Percentiles rank a stretch among this genome's conserved stretches.
Conservation (phyloP, 2,113 vertebrate genomes). For the Macroglossus sobrinus region DNA sequence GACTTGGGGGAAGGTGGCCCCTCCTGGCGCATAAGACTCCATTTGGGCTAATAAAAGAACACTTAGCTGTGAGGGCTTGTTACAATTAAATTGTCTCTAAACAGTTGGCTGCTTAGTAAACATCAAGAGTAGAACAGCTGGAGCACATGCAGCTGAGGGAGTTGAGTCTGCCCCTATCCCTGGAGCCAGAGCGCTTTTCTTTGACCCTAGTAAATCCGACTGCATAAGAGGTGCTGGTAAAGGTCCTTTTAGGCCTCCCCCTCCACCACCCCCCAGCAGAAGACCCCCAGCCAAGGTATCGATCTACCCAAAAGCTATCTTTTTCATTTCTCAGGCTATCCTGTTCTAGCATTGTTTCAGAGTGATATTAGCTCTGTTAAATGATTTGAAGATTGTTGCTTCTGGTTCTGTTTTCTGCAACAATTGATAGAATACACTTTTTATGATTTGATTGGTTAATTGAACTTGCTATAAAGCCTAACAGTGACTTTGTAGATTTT, state of each 20-base stretch:
- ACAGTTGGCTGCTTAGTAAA: slow-evolving; percentile 60
- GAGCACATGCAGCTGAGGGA: neutral
- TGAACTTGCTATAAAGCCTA: neutral
- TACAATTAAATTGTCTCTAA: slow-evolving; percentile 75
- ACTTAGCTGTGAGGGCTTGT: slow-evolving; percentile 69
- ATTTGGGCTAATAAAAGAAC: slow-evolving; percentile 77
- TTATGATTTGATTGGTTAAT: neutral
- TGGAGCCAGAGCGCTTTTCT: neutral
- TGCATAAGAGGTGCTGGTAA: neutral
- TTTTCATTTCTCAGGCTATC: neutral
- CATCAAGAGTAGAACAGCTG: slow-evolving; percentile 41
- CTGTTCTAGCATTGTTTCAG: neutral
- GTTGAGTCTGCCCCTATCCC: neutral
- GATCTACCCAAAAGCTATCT: neutral
- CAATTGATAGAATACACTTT: neutral
- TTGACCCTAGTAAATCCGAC: neutral
- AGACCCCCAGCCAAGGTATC: neutral
- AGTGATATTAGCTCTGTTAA: neutral
- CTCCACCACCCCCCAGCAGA: neutral
- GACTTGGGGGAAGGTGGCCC: neutral
- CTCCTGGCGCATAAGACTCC: slow-evolving; percentile 34
- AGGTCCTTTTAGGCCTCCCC: neutral
- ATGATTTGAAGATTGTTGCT: neutral
- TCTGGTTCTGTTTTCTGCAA: neutral
- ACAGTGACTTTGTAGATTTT: neutral